Conservation (phyloP, 1,140 invertebrate species). For the Orius insidiosus region DNA sequence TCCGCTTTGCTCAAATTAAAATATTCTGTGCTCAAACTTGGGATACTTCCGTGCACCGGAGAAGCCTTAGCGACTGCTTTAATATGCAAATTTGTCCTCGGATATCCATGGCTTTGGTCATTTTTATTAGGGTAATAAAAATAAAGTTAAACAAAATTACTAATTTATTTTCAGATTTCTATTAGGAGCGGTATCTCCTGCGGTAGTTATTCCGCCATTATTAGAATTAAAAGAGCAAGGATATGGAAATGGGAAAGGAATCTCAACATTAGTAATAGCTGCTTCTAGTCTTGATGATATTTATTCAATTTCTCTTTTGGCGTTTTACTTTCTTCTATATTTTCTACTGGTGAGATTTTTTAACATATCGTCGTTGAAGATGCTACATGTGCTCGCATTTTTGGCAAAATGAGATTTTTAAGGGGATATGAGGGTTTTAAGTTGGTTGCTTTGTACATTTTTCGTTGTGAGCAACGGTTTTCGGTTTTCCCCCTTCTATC, state of each 20-base stretch:
- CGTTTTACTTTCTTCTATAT: slow-evolving; percentile 35
- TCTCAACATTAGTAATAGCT: slow-evolving; percentile 59
- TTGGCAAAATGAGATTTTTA: too few species aligned
- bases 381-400: neutral
- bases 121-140: slow-evolving; percentile 39
- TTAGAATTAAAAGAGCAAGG: slow-evolving; percentile 42
- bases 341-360: slow-evolving; percentile 30
- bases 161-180: slow-evolving; percentile 3
- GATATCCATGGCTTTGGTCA: slow-evolving; percentile 51
- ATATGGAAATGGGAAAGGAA: slow-evolving; percentile 49
- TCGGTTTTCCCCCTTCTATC: too few species aligned
- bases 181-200: slow-evolving; percentile 54
- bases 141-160: neutral
- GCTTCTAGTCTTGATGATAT: slow-evolving; percentile 62
- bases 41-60: slow-evolving; percentile 43
- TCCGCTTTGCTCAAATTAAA: slow-evolving; percentile 38
- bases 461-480: too few species aligned
- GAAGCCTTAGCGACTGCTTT: slow-evolving; percentile 42
- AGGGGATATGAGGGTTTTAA: too few species aligned
- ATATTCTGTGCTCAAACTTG: slow-evolving; percentile 39
- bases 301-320: slow-evolving; percentile 53
- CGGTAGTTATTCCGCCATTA: slow-evolving; percentile 56
- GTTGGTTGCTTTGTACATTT: too few species aligned
- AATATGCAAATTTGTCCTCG: slow-evolving; percentile 35
- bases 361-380: neutral